These are phyloP conservation scores for Phalacrocorax brasilianus DNA, from an alignment of 2,113 vertebrate species.

Conservation along the genomic window DNA sequence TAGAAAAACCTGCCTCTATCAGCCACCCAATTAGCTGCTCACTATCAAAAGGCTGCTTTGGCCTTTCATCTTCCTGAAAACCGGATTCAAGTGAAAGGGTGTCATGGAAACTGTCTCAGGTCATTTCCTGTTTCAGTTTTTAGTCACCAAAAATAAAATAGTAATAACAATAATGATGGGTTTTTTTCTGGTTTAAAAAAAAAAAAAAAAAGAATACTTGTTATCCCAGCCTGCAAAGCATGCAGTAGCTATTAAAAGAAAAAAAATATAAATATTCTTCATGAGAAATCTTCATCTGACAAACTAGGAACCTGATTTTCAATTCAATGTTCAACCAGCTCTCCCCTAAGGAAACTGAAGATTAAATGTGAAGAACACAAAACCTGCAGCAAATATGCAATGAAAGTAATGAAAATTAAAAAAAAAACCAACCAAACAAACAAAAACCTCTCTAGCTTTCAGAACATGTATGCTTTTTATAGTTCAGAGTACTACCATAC, in stretches of 20 bases:
- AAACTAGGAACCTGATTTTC: background rate
- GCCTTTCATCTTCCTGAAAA: constrained; percentile 87
- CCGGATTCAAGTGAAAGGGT: constrained; percentile 76
- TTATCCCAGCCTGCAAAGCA: constrained; percentile 37
- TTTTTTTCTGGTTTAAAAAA: constrained; percentile 48
- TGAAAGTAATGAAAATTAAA: background rate
- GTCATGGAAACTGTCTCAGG: constrained; percentile 86
- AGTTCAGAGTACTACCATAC: rapidly evolving
- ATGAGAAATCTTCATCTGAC: background rate
- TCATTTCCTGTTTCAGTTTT: constrained; percentile 86
- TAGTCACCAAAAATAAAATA: constrained; percentile 60
- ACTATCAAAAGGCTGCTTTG: constrained; percentile 76
- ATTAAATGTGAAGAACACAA: background rate
- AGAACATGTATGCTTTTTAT: background rate
- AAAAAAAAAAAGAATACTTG: constrained; percentile 55
- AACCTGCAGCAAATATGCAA: background rate
- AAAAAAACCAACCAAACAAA: background rate
- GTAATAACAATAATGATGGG: constrained; percentile 48
- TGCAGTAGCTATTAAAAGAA: background rate
- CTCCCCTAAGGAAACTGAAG: background rate
- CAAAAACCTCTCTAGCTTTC: background rate
- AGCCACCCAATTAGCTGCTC: constrained; percentile 85
- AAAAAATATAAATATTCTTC: background rate
- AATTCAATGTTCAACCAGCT: background rate
- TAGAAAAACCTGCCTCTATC: constrained; percentile 72